These are phyloP conservation scores for Galago senegalensis DNA, from an alignment of 2,797 vertebrate species.

Conservation along the genomic window DNA sequence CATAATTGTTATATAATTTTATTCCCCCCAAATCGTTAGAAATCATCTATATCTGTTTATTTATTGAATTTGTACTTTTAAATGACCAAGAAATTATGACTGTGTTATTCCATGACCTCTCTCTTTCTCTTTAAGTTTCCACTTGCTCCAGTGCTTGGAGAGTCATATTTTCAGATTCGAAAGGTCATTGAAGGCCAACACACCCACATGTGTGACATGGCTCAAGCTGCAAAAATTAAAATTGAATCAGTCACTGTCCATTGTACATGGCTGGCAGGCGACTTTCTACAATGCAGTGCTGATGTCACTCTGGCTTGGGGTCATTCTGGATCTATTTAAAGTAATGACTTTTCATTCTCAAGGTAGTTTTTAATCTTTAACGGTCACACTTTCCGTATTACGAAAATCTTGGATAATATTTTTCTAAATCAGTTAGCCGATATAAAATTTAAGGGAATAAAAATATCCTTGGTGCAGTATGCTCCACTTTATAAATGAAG, in stretches of 20 bases:
- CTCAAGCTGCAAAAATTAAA: constrained; percentile 43
- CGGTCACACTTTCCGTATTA: background rate
- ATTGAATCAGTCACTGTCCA: background rate
- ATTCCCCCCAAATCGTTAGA: constrained; percentile 47
- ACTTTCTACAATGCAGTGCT: background rate
- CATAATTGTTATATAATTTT: constrained; percentile 34
- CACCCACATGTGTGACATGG: background rate
- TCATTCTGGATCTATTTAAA: constrained; percentile 62
- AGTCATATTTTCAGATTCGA: background rate
- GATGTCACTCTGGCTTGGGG: background rate
- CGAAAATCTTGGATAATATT: constrained; percentile 39
- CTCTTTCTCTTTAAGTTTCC: constrained; percentile 1
- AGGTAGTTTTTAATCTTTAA: constrained; percentile 63
- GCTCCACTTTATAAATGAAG: background rate
- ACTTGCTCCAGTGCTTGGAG: background rate
- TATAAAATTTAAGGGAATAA: constrained; percentile 28
- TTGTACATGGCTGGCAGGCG: background rate
- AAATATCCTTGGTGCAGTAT: background rate
- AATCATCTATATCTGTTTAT: constrained; percentile 12
- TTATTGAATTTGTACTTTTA: constrained; percentile 41
- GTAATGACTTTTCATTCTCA: background rate
- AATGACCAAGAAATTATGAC: background rate
- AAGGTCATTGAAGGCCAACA: background rate
- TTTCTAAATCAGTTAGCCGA: constrained; percentile 39
- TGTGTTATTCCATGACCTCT: background rate